These are phyloP conservation scores for Oryctes rhinoceros DNA, from an alignment of 1,140 invertebrate species.

Conservation along the genomic window DNA sequence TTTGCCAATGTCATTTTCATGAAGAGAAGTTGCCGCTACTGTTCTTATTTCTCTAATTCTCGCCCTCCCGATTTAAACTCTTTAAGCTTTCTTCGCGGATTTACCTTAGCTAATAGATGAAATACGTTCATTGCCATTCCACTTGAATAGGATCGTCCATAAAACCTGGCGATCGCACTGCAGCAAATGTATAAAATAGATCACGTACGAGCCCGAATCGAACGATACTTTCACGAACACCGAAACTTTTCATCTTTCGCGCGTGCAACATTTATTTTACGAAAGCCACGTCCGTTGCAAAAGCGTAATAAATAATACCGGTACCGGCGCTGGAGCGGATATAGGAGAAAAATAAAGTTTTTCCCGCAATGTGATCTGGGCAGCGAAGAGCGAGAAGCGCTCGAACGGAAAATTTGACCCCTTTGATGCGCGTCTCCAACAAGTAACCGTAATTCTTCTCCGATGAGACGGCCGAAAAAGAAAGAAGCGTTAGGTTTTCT, in stretches of 20 bases:
- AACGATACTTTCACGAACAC: neutral
- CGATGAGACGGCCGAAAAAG: neutral
- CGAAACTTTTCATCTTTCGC: constrained; percentile 26
- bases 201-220: neutral
- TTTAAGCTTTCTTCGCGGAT: too few relatives aligned
- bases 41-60: too few relatives aligned
- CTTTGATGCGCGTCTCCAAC: neutral
- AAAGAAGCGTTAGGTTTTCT: too few relatives aligned
- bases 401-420: neutral
- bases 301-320: constrained; percentile 28
- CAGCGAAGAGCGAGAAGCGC: neutral
- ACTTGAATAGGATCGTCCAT: too few relatives aligned
- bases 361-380: constrained; percentile 1
- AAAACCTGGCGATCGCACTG: too few relatives aligned
- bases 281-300: constrained; percentile 21
- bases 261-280: constrained; percentile 5
- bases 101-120: too few relatives aligned
- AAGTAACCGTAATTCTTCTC: constrained; percentile 3
- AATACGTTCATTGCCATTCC: too few relatives aligned
- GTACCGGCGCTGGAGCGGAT: neutral
- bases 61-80: too few relatives aligned
- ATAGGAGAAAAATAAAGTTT: constrained; percentile 16
- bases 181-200: neutral
- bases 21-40: too few relatives aligned
- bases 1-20: too few relatives aligned